A percentile compares a stretch with the other conserved stretches of the same genome.
Conservation (phyloP, 2,113 vertebrate species). For the Polyodon spathula region DNA sequence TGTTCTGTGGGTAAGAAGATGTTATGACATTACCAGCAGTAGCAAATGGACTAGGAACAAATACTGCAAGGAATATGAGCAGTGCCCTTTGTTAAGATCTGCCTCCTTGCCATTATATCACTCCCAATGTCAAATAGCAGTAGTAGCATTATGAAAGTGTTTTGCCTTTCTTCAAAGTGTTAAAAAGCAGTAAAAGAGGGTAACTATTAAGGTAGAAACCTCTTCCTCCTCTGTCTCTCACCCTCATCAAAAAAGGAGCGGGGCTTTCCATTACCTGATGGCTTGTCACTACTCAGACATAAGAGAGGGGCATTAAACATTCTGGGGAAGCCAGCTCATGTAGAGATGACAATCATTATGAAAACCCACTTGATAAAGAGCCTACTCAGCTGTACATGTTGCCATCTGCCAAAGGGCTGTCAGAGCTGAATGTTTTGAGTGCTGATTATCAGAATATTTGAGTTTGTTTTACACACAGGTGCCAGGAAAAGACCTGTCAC, state of each 20-base stretch:
- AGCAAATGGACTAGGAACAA: no score
- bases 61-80: no score
- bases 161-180: no score
- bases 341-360: conserved; percentile 19
- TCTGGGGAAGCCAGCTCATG: conserved; percentile 5
- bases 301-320: background rate
- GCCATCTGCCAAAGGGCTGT: background rate
- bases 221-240: background rate
- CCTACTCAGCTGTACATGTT: background rate
- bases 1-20: no score
- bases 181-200: no score
- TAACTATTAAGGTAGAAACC: no score
- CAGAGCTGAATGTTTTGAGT: conserved; percentile 17
- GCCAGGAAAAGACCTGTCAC: conserved; percentile 14
- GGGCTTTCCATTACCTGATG: no score
- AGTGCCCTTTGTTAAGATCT: no score
- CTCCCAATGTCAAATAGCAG: no score
- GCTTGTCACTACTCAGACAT: background rate
- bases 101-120: no score
- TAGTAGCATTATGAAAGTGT: no score
- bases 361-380: conserved; percentile 19
- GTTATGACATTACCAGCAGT: no score
- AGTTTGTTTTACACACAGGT: conserved; percentile 19
- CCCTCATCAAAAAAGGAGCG: background rate
- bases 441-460: conserved; percentile 11